Evolutionary conservation across 2,113 vertebrate species (phyloP).

Genomic region (Struthio camelus): DNA sequence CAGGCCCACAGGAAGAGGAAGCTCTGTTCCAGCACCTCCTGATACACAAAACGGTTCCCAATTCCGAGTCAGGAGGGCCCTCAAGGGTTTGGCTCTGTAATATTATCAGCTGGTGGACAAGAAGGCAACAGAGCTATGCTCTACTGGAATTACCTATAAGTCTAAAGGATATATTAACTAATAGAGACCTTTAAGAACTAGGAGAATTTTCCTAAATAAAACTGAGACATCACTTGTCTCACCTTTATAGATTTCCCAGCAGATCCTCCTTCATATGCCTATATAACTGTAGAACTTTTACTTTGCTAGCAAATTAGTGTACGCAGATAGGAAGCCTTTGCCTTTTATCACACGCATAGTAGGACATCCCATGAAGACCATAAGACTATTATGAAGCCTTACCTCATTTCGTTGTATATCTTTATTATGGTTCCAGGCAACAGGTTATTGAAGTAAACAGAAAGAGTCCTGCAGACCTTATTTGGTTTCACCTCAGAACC

Average conservation of each 20-base stretch:
- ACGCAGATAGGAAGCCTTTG: neutral
- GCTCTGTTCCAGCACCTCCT: neutral
- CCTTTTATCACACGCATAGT: neutral
- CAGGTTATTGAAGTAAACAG: neutral
- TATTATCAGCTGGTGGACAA: neutral
- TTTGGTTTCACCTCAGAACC: neutral
- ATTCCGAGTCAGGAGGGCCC: neutral
- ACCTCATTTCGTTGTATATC: neutral
- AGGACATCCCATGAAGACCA: neutral
- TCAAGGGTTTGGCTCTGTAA: neutral
- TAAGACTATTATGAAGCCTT: neutral
- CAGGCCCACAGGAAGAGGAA: neutral
- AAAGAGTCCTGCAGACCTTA: neutral
- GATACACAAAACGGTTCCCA: neutral
- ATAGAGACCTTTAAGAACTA: neutral
- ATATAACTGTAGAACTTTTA: neutral
- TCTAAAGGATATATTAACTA: neutral
- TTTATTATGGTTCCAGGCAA: neutral
- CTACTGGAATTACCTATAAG: neutral
- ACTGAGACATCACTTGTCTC: neutral
- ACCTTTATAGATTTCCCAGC: neutral
- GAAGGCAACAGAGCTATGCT: neutral
- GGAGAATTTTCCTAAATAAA: neutral
- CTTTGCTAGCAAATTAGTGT: neutral
- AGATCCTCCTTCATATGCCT: neutral